Conservation (phyloP, 1,140 invertebrate species). For the Drosophila virilis region DNA sequence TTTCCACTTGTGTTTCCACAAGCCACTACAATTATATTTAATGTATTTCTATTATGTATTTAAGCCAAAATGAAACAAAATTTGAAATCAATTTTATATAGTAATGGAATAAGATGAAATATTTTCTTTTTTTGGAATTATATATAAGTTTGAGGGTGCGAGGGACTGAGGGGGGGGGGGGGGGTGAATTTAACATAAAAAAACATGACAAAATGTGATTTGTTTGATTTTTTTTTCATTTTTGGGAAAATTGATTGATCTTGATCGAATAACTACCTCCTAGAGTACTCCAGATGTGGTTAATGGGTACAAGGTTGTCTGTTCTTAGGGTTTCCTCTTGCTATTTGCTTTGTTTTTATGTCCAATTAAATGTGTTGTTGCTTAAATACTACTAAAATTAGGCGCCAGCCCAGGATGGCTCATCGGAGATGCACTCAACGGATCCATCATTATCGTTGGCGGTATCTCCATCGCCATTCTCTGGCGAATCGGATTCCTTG, state of each 20-base stretch:
- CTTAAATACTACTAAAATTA: conserved; percentile 29
- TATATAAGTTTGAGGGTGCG: background rate
- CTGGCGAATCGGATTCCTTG: conserved; percentile 22
- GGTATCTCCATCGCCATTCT: conserved; percentile 29
- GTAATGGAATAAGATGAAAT: conserved; percentile 11
- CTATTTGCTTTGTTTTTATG: background rate
- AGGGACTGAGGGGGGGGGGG: too few species aligned
- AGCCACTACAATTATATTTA: conserved; percentile 19
- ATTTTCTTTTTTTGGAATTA: conserved; percentile 5
- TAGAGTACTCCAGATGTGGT: background rate
- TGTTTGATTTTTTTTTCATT: background rate
- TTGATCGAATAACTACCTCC: background rate
- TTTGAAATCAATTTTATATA: conserved; percentile 3
- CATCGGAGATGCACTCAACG: conserved; percentile 50
- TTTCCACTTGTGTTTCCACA: conserved; percentile 3
- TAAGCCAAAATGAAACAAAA: conserved; percentile 11
- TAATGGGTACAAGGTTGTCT: background rate
- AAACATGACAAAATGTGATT: background rate
- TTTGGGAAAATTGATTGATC: background rate
- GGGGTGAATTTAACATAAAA: conserved; percentile 4
- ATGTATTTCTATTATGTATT: conserved; percentile 18
- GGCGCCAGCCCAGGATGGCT: conserved; percentile 18
- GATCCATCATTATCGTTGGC: conserved; percentile 27
- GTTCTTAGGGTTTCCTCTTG: background rate
- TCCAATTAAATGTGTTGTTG: conserved; percentile 12